Evolutionary conservation across 2,888 invertebrate genomes (phyloP), one percentile per base, ranked within the genome.

Genomic region (Harpalus rufipes): DNA sequence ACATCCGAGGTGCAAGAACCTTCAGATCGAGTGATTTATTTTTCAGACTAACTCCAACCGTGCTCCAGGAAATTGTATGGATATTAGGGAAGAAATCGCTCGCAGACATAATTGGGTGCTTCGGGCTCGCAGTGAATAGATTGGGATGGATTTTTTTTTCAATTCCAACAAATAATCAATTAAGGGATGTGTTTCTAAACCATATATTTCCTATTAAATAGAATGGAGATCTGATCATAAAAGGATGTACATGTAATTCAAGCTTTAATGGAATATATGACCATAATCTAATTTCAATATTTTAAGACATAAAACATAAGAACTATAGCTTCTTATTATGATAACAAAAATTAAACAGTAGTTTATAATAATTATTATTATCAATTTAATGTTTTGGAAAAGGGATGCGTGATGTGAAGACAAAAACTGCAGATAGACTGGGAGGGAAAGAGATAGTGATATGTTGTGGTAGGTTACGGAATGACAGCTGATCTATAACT

Each of bases 11-110:
- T 59, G 59, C 79, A 10, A 18, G 68, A 39, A 68, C 25, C 68
- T 68, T 68, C 68, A 44, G 18, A 74, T 74, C 72, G 44, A 74
- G 72, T 74, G 72, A 74, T 74, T 74, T 74, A 74, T 74, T 74
- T 74, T 41, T 18, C 41, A 74, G 41, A 41, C 18, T 74, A 74
- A 44, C 21, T 74, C 25, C 14, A 44, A 44, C 25, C 72, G 72
- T 74, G 72, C 72, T 74, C 18, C 44, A 18, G 72, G 44, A 74
- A 74, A 74, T 74, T 74, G 72, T 74, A 74, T 44, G 72, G 72
- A 74, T 74, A 74, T 68, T 68, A 44, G 72, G 72, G 72, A 74
- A 74, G 72, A 74, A 74, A 74, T 44, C 72, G 41, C 12, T 74
- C 41, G 14, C 39, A 32, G 39, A 63, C 21, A 68, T 68, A 68